Base-by-base conservation (phyloP, 2,113 vertebrate genomes). In the Oenanthe oenanthe region DNA sequence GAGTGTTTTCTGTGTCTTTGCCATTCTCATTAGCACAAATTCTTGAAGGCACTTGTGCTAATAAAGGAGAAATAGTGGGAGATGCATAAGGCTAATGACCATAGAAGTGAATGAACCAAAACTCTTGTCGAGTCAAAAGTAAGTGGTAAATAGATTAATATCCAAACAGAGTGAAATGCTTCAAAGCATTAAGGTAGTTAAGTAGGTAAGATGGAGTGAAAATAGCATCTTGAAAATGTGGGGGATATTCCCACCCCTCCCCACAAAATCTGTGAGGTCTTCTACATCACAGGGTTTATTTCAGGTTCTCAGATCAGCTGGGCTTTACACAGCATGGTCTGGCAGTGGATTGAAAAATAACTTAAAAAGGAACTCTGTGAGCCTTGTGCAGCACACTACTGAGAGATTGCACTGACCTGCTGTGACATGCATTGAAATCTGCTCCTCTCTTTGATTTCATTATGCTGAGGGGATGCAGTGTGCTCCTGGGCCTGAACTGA, bases 371-470 rank as follows among this genome's bases (percentile, higher is more conserved):
- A 83, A 16, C 56, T 67, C 3, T 63, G 51, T 68, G 68, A 86
- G 56, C 61, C 78, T 74, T 88, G 61, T 84, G 58, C 43, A 85
- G 38, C 42, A 26, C 42, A 6, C 40, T 34, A 38, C 56, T 0
- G 5, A 95, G 72, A 3, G 40, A 89, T 34, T 60, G 53, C 34
- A 51, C 31, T 83, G 89, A 70, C 74, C 63, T 63, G 84, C 72
- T 81, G 81, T 82, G 84, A 67, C 5, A 19, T 2, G 24, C 22
- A 3, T 25, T 89, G 82, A 94, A 92, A 94, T 74, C 42, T 80
- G 66, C 76, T 94, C 87, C 65, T 9, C n/a, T 77, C 79, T 89
- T 83, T 74, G 84, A 76, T 94, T 95, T 91, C 86, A 50, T 61
- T 79, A 36, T 28, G 43, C 58, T 40, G 26, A 7, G 4, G 43